phyloP scores from a whole-genome alignment of 2,113 vertebrate genomes.

The Nesogale talazaci region DNA sequence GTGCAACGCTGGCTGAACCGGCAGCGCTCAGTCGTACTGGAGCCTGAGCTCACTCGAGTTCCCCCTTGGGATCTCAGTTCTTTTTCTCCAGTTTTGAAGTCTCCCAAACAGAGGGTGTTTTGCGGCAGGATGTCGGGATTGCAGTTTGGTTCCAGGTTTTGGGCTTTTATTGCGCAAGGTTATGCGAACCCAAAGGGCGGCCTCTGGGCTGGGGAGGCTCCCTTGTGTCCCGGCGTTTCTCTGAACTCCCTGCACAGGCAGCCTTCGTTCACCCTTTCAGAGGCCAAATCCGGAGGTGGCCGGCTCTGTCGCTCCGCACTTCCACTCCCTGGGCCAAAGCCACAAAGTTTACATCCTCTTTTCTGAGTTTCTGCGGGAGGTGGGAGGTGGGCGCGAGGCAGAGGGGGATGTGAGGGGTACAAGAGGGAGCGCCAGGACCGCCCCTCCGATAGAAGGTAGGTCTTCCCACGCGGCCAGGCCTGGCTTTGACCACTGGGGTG shows the following conservation, averaged over 20 bases:
- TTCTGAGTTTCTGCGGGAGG: neutral
- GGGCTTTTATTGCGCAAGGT: neutral
- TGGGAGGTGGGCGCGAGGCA: neutral
- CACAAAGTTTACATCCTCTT: constrained; percentile 18
- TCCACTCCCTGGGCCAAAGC: accelerated
- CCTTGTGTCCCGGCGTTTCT: neutral
- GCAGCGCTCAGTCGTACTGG: too few relatives aligned
- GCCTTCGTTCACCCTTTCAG: neutral
- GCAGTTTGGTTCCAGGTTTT: neutral
- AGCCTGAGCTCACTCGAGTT: neutral
- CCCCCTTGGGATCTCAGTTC: neutral
- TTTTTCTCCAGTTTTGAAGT: neutral
- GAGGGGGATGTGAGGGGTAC: neutral
- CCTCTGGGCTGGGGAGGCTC: neutral
- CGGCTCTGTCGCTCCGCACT: neutral
- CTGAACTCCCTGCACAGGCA: neutral
- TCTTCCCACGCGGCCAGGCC: neutral
- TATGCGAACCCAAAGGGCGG: neutral
- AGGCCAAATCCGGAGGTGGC: neutral
- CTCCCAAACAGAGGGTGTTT: neutral
- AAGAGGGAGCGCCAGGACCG: too few relatives aligned
- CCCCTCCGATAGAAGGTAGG: neutral
- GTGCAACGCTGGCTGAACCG: too few relatives aligned
- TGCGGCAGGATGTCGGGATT: neutral
- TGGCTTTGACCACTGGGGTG: accelerated